Evolutionary conservation across 2,888 invertebrate genomes (phyloP), one percentile per base, ranked within the genome.

Genomic region (Orthosia cruda): DNA sequence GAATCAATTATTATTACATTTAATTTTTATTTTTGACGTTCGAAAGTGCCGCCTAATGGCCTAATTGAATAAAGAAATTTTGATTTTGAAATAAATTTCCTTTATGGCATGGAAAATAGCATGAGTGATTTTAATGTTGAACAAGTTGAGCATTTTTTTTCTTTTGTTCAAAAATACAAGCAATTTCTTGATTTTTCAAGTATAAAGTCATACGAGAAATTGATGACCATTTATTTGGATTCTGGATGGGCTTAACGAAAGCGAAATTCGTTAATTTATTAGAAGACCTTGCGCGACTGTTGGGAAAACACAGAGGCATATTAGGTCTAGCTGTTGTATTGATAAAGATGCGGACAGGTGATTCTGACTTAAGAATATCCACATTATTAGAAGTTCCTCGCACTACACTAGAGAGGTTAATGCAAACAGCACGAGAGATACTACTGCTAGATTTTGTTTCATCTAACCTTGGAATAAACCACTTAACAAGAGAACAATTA

Each of bases 311-410:
- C 52, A 69, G 40, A 64, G 52, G 52, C 26, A 64, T 64, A 45
- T 45, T 52, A 69, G 69, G 64, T 26, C 7, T 69, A n/a, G 45
- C 69, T 23, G 69, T 15, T 32, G 3, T 71, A 1, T 23, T 71
- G 0, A 71, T 74, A n/a, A 74, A 74, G n/a, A 71, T 61, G 64
- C 26, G 49, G 54, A 71, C 71, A 68, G 68, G 52, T 23, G 71
- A 74, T 61, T 71, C 64, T 0, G 74, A 74, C 23, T 4, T 23
- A 65, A 54, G 64, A 65, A 74, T 74, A 52, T 58, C 64, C 3
- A 71, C 71, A 3, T 54, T 71, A n/a, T 4, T 74, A 3, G 32
- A 74, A 74, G 64, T 71, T 64, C 54, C 74, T 23, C 59, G 71
- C 32, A 64, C 64, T 59, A 74, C 64, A 45, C 0, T 64, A 52